Base-by-base conservation (phyloP, 2,797 vertebrate species). In the Acanthis flammea region DNA sequence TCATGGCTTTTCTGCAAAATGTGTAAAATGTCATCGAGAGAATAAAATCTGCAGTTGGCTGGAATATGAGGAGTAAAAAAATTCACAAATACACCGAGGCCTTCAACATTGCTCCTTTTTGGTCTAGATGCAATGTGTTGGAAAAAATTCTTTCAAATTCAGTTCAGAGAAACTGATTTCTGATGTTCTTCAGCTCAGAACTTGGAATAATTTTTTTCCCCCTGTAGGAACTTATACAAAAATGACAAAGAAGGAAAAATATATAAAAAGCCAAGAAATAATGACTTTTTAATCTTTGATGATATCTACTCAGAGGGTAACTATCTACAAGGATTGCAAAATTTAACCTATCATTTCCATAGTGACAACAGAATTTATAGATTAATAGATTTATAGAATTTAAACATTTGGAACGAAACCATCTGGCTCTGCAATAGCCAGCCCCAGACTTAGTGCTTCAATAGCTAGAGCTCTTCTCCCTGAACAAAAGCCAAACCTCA, bases 301-400 rank as follows among this genome's bases (percentile, higher is more conserved):
- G 95, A 96, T 96, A 91, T 94, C 95, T 95, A 71, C 94, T 96
- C 91, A 94, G 93, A 96, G 92, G 86, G 92, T 95, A 95, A 96
- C 91, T 88, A 93, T 96, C 94, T 93, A 88, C 86, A 76, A 96
- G 95, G 88, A 95, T 39, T 95, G 94, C 95, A 94, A 92, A 96
- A 91, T 93, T 97, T 92, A 95, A 92, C 94, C 82, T 95, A 95
- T 96, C 94, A 86, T 95, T 96, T 97, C 91, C 93, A 88, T 54
- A 82, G 95, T 95, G 94, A 97, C 88, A 96, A 95, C 90, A 96
- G 79, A 94, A 96, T 95, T 96, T 96, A 96, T 94, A 92, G 94
- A 94, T 94, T 95, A 96, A 95, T 61, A 95, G 94, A 96, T 96
- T 95, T 96, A 97, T 88, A 90, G 75, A 91, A 94, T 92, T 97